Base-by-base conservation (phyloP, 2,797 vertebrate genomes). In the Galaxias olidus region DNA sequence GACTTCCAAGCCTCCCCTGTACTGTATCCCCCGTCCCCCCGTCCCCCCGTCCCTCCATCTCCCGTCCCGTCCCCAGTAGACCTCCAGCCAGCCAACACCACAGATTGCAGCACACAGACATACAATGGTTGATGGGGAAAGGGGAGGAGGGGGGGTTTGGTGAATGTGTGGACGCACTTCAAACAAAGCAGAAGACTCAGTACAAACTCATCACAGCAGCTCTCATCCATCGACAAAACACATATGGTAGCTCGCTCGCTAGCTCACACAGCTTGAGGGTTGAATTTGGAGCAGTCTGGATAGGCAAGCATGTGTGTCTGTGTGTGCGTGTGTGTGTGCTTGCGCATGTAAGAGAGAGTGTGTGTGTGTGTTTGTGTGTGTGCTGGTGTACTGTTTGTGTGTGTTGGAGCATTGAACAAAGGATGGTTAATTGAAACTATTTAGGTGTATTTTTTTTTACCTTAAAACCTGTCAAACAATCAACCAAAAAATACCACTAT, bases 221-320 rank as follows among this genome's bases (percentile, higher is more conserved):
- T 79, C 78, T 79, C 73, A 67, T 81, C 74, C 81, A 80, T 78
- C 77, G 77, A 82, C 80, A 81, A 82, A 79, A 84, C 81, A 86
- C 79, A 78, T 79, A 81, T 18, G 48, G 18, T 57, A 10, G 14
- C 42, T 41, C 73, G 65, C 75, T 75, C 47, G 77, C 61, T 59
- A 61, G 64, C 77, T 73, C 69, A 72, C 81, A 78, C 69, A 72
- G 63, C 65, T 72, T 58, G 9, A 52, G 73, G 59, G 77, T 71
- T 75, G 69, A 17, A 56, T 56, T 10, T 57, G 50, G 78, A 51
- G 44, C 18, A 65, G 73, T 41, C 48, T 48, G 51, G 18, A 64
- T 73, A 73, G 68, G 56, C 69, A 52, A 61, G 42, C 15, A 12
- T 4, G 10, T 45, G n/a, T 62, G 52, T 17, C 41, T 14, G 45